Percentiles rank a stretch among this genome's conserved stretches.
Conservation (phyloP, 2,888 invertebrate genomes). For the Agonopterix alstromeriana region DNA sequence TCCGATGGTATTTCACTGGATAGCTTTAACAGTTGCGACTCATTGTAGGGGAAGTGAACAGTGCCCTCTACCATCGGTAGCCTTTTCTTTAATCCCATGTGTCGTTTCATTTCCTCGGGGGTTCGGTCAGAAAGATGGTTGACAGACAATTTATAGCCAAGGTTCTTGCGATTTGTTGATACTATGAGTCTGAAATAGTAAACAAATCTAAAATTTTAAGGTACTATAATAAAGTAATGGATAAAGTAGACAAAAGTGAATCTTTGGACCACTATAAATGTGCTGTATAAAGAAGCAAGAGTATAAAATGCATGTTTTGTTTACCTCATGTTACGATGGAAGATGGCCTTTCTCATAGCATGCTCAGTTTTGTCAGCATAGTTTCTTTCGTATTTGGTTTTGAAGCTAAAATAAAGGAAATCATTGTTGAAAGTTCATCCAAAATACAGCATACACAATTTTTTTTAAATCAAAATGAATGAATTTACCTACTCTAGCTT, state of each 20-base stretch:
- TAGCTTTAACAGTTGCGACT: constrained; percentile 20
- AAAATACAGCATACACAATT: no score
- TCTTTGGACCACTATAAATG: neutral
- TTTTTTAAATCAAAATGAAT: no score
- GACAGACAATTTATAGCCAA: constrained; percentile 40
- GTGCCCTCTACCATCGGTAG: constrained; percentile 33
- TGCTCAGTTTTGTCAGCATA: constrained; percentile 33
- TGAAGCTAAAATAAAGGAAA: constrained; percentile 23
- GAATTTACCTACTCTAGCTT: no score
- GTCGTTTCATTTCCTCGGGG: constrained; percentile 35
- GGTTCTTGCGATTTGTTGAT: constrained; percentile 33
- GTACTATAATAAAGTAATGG: no score
- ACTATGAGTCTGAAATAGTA: constrained; percentile 27
- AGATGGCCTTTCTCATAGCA: constrained; percentile 28
- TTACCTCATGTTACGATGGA: constrained; percentile 33
- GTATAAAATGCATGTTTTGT: neutral
- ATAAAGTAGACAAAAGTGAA: no score
- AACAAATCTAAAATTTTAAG: no score
- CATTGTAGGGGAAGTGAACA: constrained; percentile 43
- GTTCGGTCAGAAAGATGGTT: constrained; percentile 54
- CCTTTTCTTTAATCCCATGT: constrained; percentile 32
- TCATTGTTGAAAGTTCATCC: neutral
- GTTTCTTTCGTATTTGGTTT: constrained; percentile 19
- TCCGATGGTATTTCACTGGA: constrained; percentile 30
- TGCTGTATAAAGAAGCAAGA: neutral